Base-by-base conservation (phyloP, 2,113 vertebrate species). In the Strix aluco region DNA sequence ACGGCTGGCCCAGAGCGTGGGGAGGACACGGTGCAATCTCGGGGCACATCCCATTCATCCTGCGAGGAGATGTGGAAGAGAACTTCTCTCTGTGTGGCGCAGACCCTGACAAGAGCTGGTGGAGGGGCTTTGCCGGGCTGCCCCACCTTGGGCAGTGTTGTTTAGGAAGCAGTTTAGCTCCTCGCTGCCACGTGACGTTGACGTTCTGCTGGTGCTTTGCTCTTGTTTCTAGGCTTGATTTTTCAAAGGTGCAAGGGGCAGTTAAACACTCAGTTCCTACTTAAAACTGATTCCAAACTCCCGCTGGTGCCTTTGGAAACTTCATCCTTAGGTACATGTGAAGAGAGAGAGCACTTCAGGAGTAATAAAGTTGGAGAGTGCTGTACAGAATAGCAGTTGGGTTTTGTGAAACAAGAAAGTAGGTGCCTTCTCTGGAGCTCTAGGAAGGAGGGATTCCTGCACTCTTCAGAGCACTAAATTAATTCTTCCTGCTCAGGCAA, bases 121-220 rank as follows among this genome's bases (percentile, higher is more conserved):
- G 7, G 15, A 57, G 26, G 20, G 40, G 26, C 78, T 67, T 23
- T 36, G 8, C n/a, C 23, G 3, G 40, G 19, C 34, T 11, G 42
- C 52, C 1, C 40, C 9, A 5, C 51, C 51, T 18, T 12, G 49
- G 25, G 38, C 77, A 34, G 16, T 10, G 2, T 34, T 19, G 18
- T 36, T 42, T 57, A 26, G 22, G 62, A 44, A 47, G 42, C 12
- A 2, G 42, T 15, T 46, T 5, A 36, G 26, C 52, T 47, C 42
- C 63, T 57, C 4, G 4, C 79, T 32, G 52, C 4, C 0, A 26
- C 4, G 52, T 6, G 40, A 46, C 4, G 0, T 36, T 14, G 63
- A 21, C 2, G 5, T 52, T 55, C 49, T 9, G 42, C 26, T 47
- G 40, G 49, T 52, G 81, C 40, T 63, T 38, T 44, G 8, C 25